Conservation (phyloP, 1,140 invertebrate species). For the Drosophila repletoides region DNA sequence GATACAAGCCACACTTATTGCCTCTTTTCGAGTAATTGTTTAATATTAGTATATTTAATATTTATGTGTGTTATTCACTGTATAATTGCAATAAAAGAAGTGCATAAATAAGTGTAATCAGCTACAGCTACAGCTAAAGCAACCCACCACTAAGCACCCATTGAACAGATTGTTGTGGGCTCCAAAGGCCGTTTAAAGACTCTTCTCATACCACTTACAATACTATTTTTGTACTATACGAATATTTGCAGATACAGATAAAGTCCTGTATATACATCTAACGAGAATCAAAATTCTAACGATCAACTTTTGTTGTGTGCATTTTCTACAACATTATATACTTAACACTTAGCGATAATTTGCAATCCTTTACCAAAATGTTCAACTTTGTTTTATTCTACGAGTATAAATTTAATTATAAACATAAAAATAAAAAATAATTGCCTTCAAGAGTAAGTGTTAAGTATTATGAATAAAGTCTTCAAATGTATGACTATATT, state of each 20-base stretch:
- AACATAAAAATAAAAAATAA: constrained; percentile 21
- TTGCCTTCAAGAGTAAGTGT: constrained; percentile 73
- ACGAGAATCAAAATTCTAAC: not conserved
- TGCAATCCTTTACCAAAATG: constrained; percentile 30
- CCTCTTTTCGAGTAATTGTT: constrained; percentile 1
- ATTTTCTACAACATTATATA: constrained; percentile 43
- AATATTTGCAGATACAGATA: constrained; percentile 3
- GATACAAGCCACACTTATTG: constrained; percentile 3
- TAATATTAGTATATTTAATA: not conserved
- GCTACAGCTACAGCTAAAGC: constrained; percentile 39
- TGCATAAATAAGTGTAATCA: constrained; percentile 32
- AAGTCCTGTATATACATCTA: not conserved
- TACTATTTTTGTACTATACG: constrained; percentile 35
- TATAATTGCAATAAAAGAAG: constrained; percentile 28
- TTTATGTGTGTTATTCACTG: not conserved
- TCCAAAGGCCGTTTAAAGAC: constrained; percentile 48
- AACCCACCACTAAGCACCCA: constrained; percentile 65
- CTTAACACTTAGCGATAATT: constrained; percentile 18
- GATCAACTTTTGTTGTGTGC: constrained; percentile 54
- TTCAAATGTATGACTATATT: constrained; percentile 56
- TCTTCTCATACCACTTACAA: constrained; percentile 49
- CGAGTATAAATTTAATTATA: not conserved
- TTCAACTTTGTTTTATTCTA: constrained; percentile 49
- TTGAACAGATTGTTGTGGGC: constrained; percentile 53
- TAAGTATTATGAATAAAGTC: constrained; percentile 73